Base-by-base conservation (phyloP, 2,888 invertebrate genomes). In the Machimus rusticus region DNA sequence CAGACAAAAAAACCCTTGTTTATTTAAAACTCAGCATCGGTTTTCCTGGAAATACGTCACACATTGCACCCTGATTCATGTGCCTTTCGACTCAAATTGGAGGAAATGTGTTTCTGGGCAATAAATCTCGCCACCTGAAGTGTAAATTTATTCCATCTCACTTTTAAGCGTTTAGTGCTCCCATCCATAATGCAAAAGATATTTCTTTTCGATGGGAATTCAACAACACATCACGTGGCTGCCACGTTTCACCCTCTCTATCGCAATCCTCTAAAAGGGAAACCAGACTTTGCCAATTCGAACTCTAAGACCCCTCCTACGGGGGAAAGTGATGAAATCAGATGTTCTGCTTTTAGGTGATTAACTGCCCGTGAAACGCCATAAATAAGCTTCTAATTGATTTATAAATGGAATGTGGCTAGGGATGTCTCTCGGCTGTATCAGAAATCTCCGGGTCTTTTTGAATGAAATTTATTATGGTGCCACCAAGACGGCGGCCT, bases 321-420 rank as follows among this genome's bases (percentile, higher is more conserved):
- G 34, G 76, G 19, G 76, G 76, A 51, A 81, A 81, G 81, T 81
- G 81, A 81, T 28, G 81, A 55, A 81, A 81, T 81, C 81, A 81
- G 55, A 81, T 81, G 81, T 55, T 23, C 51, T 55, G 51, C 34
- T 34, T 81, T 51, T 43, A 23, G 66, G 81, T 55, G 81, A 81
- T 81, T 81, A 81, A 81, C 81, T 81, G 46, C 28, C 81, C 81
- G 55, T 81, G 34, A 81, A 81, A 81, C 55, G 31, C 81, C 81
- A 81, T 81, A 81, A 81, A 81, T 81, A 81, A 81, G 51, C 28
- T 55, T 81, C 51, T 81, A 81, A 81, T 81, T 81, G 55, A 81
- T 81, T 81, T 81, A 81, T 55, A 55, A 81, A 81, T 81, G 81
- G 81, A 34, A 51, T 81, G 81, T 5, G 81, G 81, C 19, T 81